phyloP scores from a whole-genome alignment of 2,797 vertebrate species.

The Lagodon rhomboides region DNA sequence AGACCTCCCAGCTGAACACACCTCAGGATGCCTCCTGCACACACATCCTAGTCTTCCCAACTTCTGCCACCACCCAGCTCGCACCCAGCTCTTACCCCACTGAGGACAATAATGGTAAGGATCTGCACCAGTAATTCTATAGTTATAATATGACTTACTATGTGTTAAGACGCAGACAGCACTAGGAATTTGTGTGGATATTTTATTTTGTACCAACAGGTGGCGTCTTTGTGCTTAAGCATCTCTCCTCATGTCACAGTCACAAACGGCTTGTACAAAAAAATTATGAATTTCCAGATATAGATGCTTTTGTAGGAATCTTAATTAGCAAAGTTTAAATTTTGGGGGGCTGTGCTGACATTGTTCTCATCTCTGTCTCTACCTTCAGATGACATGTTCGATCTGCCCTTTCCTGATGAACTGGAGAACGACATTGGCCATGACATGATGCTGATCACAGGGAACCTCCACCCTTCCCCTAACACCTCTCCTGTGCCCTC shows the following conservation, averaged over 20 bases:
- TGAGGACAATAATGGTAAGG: constrained; percentile 93
- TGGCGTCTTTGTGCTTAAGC: constrained; percentile 18
- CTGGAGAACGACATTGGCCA: constrained; percentile 96
- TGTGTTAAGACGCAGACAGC: background rate
- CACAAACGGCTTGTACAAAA: background rate
- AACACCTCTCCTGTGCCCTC: constrained; percentile 96
- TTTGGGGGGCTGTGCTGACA: background rate
- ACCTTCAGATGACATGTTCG: constrained; percentile 89
- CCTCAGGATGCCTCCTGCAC: constrained; percentile 98
- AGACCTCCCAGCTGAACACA: constrained; percentile 98
- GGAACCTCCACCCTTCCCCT: constrained; percentile 96
- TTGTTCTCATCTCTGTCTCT: background rate
- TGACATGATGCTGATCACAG: constrained; percentile 95
- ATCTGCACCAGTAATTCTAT: background rate
- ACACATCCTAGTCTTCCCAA: constrained; percentile 98
- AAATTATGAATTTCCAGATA: background rate
- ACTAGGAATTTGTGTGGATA: background rate
- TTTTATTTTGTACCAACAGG: constrained; percentile 39
- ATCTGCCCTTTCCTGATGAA: constrained; percentile 88
- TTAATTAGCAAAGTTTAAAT: background rate
- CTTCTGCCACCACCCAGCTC: constrained; percentile 96
- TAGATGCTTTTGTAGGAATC: background rate
- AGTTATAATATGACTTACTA: background rate
- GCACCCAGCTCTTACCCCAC: constrained; percentile 95
- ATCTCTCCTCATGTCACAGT: background rate